A percentile compares a stretch with the other conserved stretches of the same genome.
Evolutionary conservation across 1,140 invertebrate genomes (phyloP).

Genomic region (Ptiloglossa arizonensis): DNA sequence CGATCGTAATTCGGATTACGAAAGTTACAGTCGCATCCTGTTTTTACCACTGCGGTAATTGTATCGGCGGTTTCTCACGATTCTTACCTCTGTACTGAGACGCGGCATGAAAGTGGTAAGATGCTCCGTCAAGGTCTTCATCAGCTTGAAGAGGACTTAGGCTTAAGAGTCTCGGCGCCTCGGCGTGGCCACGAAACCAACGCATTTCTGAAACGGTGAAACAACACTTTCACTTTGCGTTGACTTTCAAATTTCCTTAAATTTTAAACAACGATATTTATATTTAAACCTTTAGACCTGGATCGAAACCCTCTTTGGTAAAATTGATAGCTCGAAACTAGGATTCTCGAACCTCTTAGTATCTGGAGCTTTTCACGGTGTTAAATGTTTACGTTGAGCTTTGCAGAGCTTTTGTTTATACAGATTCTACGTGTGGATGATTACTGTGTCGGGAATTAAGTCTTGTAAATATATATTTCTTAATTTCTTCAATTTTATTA

Average conservation of each 20-base stretch:
- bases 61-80: conserved; percentile 39
- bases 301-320: too few species aligned
- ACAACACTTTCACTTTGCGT: background rate
- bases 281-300: too few species aligned
- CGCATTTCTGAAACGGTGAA: conserved; percentile 83
- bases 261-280: too few species aligned
- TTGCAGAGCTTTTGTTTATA: too few species aligned
- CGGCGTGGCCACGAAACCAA: conserved; percentile 87
- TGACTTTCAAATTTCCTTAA: background rate
- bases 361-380: too few species aligned
- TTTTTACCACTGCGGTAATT: conserved; percentile 16
- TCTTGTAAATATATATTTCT: too few species aligned
- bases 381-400: too few species aligned
- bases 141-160: conserved; percentile 84
- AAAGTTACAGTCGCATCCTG: conserved; percentile 35
- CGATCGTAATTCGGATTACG: conserved; percentile 32
- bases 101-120: conserved; percentile 73
- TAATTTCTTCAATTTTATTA: too few species aligned
- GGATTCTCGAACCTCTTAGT: too few species aligned
- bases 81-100: conserved; percentile 77
- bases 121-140: conserved; percentile 76
- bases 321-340: too few species aligned
- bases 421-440: too few species aligned
- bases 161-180: conserved; percentile 87
- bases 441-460: too few species aligned